These are phyloP conservation scores for Sphaerophoria rueppellii DNA, from an alignment of 2,888 invertebrate species.

Conservation along the genomic window DNA sequence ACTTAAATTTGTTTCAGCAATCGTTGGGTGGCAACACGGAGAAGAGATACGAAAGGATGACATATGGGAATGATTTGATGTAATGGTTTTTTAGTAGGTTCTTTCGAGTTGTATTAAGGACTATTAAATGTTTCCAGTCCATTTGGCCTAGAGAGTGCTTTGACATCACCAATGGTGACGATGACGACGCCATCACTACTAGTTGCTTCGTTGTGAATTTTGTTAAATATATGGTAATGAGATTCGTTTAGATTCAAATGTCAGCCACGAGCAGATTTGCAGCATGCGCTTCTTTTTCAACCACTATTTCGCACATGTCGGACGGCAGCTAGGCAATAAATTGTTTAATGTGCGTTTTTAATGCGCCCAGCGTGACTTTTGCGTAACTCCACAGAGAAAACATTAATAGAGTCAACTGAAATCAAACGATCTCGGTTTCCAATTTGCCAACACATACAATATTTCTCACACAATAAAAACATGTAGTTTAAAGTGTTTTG, in stretches of 20 bases:
- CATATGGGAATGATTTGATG: conserved; percentile 16
- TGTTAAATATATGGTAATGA: conserved; percentile 8
- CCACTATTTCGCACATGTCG: too few species aligned
- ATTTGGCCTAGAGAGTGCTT: conserved; percentile 45
- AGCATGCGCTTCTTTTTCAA: too few species aligned
- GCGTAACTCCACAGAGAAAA: too few species aligned
- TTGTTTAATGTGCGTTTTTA: too few species aligned
- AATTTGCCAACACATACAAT: too few species aligned
- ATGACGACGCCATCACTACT: background rate
- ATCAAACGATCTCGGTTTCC: too few species aligned
- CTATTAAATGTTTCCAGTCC: conserved; percentile 54
- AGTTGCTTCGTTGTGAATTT: conserved; percentile 21
- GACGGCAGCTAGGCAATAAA: too few species aligned
- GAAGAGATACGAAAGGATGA: background rate
- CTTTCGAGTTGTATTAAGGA: conserved; percentile 56
- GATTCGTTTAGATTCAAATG: background rate
- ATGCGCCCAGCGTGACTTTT: too few species aligned
- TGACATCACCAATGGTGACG: background rate
- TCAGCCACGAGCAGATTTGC: too few species aligned
- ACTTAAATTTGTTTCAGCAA: conserved; percentile 24
- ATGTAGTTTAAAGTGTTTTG: too few species aligned
- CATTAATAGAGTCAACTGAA: too few species aligned
- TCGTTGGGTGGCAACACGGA: background rate
- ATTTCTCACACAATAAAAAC: too few species aligned
- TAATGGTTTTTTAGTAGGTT: conserved; percentile 37